phyloP scores from a whole-genome alignment of 2,797 vertebrate species.

The Notoglanidium macrostoma region DNA sequence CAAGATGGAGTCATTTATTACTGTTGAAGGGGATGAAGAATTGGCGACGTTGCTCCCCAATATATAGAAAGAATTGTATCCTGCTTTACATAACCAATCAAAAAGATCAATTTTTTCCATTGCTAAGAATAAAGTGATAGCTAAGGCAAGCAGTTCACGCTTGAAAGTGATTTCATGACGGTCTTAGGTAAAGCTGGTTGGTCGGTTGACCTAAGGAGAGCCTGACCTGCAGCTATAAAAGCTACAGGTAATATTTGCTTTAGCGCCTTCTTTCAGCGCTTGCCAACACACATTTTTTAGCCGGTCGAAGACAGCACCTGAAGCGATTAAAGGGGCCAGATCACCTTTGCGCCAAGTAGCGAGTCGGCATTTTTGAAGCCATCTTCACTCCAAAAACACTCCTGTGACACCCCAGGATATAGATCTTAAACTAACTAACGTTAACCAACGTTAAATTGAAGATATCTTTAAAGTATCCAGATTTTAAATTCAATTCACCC shows the following conservation, averaged over 20 bases:
- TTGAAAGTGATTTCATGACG: neutral
- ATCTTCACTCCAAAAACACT: too few species aligned
- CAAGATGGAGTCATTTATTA: neutral
- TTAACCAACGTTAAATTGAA: too few species aligned
- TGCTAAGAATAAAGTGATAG: neutral
- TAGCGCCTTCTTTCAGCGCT: neutral
- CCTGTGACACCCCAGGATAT: too few species aligned
- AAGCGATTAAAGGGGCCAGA: neutral
- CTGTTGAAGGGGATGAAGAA: neutral
- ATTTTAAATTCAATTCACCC: too few species aligned
- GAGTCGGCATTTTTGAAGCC: too few species aligned
- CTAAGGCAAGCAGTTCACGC: neutral
- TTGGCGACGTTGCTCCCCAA: neutral
- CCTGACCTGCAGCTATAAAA: neutral
- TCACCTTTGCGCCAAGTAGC: too few species aligned
- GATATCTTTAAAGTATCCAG: too few species aligned
- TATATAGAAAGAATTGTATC: neutral
- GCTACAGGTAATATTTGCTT: neutral
- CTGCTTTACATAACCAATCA: neutral
- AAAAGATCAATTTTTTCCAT: neutral
- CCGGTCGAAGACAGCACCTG: neutral
- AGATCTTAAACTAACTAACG: too few species aligned
- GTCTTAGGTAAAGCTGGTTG: neutral
- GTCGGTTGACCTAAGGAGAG: neutral
- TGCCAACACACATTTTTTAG: neutral